Evolutionary conservation across 2,797 vertebrate genomes (phyloP).

Genomic region (Benthosema pterotum): DNA sequence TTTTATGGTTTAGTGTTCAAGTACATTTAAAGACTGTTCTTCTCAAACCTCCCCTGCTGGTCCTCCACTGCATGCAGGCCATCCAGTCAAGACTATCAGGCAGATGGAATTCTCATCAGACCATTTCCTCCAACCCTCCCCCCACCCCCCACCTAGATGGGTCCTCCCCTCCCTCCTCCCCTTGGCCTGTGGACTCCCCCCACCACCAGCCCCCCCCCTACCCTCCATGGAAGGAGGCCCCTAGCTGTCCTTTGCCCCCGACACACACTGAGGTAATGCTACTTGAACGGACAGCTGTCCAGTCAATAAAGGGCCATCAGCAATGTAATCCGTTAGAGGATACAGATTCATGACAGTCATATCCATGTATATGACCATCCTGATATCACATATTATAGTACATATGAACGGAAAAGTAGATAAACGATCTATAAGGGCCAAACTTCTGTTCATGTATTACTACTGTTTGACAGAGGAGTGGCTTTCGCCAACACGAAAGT

Average conservation of each 20-base stretch:
- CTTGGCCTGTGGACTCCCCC: constrained; percentile 58
- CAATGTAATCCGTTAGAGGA: constrained; percentile 54
- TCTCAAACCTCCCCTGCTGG: constrained; percentile 37
- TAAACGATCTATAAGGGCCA: no score
- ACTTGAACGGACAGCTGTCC: constrained; percentile 69
- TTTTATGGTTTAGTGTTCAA: constrained; percentile 48
- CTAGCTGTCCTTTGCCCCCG: constrained; percentile 61
- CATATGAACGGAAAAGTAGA: no score
- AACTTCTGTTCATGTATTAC: no score
- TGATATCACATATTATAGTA: no score
- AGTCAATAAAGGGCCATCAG: constrained; percentile 70
- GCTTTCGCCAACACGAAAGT: no score
- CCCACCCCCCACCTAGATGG: constrained; percentile 44
- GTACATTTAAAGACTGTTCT: constrained; percentile 59
- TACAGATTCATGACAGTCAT: constrained; percentile 51
- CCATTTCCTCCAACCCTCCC: constrained; percentile 34
- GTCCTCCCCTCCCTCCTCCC: constrained; percentile 48
- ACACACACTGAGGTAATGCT: constrained; percentile 69
- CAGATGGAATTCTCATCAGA: constrained; percentile 84
- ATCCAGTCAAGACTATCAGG: constrained; percentile 56
- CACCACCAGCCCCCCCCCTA: constrained; percentile 48
- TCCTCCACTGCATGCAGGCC: constrained; percentile 65
- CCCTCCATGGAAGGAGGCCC: constrained; percentile 51
- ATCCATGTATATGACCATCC: constrained; percentile 7
- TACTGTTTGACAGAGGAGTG: no score